Base-by-base conservation (phyloP, 1,140 invertebrate species). In the Drosophila lini region DNA sequence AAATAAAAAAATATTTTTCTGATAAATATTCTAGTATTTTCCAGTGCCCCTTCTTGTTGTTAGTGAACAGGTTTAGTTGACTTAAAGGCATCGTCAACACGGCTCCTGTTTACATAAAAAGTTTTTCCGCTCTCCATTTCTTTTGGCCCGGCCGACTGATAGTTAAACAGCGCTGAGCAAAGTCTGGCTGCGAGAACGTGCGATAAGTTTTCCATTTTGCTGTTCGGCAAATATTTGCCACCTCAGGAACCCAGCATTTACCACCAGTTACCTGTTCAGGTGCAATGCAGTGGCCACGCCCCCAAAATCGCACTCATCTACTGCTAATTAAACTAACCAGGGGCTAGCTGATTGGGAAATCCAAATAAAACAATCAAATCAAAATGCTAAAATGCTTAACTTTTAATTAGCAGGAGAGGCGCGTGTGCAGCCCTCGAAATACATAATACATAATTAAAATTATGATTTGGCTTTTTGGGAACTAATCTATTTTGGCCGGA, bases 151-250 rank as follows among this genome's bases (percentile, higher is more conserved):
- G 50, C 65, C 62, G 57, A 57, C 52, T 50, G 48, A 75, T 83
- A 83, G 80, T 86, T 86, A 86, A 67, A 86, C 62, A 85, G 32
- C 53, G 48, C 76, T 78, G 77, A 89, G 80, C 68, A 88, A 88
- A 88, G 83, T 83, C 83, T 88, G 68, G 48, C 53, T 41, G 63
- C 19, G 48, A 73, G 81, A 85, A 74, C 79, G 83, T 86, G 82
- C 83, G 67, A 83, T 77, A 86, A 86, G 71, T 88, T 88, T 86
- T 65, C 57, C 53, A 83, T 83, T 88, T 83, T 77, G 65, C 50
- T 77, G 58, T 62, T 41, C 34, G 19, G 55, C 55, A 84, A 84
- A 83, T 83, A 80, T 83, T 83, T 83, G 57, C 64, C 48, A 44
- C 42, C 69, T 22, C 34, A 53, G 31, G 47, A 59, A 53, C 36